These are phyloP conservation scores for Esox niger DNA, from an alignment of 2,113 vertebrate species.

Conservation along the genomic window DNA sequence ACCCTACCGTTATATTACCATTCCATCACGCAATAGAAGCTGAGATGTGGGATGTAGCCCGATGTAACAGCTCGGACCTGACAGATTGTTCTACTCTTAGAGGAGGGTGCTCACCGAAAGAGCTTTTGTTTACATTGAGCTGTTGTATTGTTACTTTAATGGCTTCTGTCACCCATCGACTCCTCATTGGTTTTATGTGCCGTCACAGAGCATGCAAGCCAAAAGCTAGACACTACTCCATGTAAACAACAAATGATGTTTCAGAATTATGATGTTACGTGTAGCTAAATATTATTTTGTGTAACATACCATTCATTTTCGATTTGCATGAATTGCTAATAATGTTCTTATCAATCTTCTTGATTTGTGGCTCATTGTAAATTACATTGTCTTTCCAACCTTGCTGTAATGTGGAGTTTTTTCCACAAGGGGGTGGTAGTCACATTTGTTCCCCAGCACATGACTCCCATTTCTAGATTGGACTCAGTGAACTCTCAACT, in stretches of 20 bases:
- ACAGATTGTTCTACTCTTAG: too few species aligned
- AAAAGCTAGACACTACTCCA: background rate
- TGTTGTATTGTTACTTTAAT: too few species aligned
- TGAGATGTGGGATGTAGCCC: slow-evolving; percentile 27
- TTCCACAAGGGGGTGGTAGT: slow-evolving; percentile 61
- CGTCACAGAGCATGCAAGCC: background rate
- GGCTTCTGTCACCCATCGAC: too few species aligned
- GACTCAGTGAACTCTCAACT: slow-evolving; percentile 66
- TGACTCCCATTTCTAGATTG: slow-evolving; percentile 58
- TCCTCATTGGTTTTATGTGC: too few species aligned
- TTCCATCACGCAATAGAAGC: slow-evolving; percentile 43
- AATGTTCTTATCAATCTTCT: background rate
- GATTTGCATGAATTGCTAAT: background rate
- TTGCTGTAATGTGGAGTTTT: background rate
- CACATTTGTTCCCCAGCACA: slow-evolving; percentile 28
- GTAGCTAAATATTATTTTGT: background rate
- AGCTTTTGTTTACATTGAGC: too few species aligned
- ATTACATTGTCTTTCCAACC: slow-evolving; percentile 7
- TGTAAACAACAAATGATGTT: too few species aligned
- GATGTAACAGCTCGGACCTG: background rate
- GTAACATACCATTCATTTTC: background rate
- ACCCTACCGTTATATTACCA: too few species aligned
- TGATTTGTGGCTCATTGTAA: slow-evolving; percentile 4
- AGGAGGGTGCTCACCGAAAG: too few species aligned
- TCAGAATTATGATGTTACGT: background rate